A percentile compares a stretch with the other conserved stretches of the same genome.
Evolutionary conservation across 2,797 vertebrate genomes (phyloP).

Genomic region (Triplophysa bombifrons): DNA sequence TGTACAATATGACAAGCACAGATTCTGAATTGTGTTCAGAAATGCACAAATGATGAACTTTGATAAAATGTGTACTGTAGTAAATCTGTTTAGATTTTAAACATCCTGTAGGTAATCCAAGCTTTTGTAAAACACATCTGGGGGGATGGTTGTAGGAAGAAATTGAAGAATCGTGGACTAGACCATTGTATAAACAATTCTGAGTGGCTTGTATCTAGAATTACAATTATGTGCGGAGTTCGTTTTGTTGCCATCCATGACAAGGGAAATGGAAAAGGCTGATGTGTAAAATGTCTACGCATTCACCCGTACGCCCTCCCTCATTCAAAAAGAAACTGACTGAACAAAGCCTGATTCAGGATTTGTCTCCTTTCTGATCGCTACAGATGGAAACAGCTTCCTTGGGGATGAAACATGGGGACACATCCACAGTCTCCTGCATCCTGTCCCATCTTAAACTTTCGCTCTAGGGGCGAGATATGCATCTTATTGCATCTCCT

Average conservation of each 20-base stretch:
- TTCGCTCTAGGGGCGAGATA: not conserved
- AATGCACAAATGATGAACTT: not conserved
- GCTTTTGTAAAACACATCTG: not conserved
- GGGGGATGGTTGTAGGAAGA: not conserved
- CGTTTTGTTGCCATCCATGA: slow-evolving; percentile 21
- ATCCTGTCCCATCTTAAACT: slow-evolving; percentile 40
- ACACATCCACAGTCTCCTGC: slow-evolving; percentile 14
- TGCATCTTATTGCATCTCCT: not conserved
- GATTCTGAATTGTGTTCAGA: not conserved
- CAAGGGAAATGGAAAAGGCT: slow-evolving; percentile 6
- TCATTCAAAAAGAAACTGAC: slow-evolving; percentile 74
- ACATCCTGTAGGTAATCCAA: not conserved
- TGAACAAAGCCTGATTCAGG: slow-evolving; percentile 76
- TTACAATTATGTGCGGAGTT: slow-evolving; percentile 22
- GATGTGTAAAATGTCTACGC: slow-evolving; percentile 62
- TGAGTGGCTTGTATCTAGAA: not conserved
- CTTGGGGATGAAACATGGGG: slow-evolving; percentile 61
- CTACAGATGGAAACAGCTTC: slow-evolving; percentile 70
- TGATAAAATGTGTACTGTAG: not conserved
- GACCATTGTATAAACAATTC: slow-evolving; percentile 18
- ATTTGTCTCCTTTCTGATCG: slow-evolving; percentile 57
- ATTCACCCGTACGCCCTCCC: slow-evolving; percentile 67
- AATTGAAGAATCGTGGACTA: slow-evolving; percentile 2
- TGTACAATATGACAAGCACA: not conserved
- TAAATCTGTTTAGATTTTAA: not conserved